Evolutionary conservation across 2,113 vertebrate species (phyloP), one percentile per base, ranked within the genome.

Genomic region (Hippopotamus amphibius): DNA sequence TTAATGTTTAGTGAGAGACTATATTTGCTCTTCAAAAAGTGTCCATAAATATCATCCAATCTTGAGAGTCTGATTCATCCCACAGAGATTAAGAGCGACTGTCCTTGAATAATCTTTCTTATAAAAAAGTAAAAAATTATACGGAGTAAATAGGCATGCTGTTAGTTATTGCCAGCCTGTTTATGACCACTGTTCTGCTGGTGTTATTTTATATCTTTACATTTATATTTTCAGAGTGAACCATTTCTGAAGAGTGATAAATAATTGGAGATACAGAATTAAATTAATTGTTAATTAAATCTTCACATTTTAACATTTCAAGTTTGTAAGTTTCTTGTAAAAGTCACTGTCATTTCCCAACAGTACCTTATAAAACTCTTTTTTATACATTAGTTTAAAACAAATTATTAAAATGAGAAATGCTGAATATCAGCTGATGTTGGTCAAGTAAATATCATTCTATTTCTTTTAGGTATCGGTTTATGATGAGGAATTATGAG

Each of bases 161-260:
- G 0, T 86, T 86, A 55, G 21, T 77, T 82, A 41, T 77, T 50
- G 16, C 28, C 28, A 71, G 13, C 10, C 66, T 94, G 22, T 94
- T 96, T 90, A 94, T 96, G 37, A 86, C 89, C 43, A 46, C 66
- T 46, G 13, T 65, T 74, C 22, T 82, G 72, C 22, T 81, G 65
- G 15, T 57, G 37, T 71, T 63, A 72, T 90, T 93, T 92, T 81
- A 69, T 69, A 69, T 53, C 28, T 91, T 71, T 37, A 19, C 55
- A 28, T 93, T 96, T 96, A 48, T 87, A 90, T 15, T 77, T 55
- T 81, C n/a, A 12, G 19, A 90, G 17, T 37, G 8, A 92, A 82
- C 22, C 15, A 85, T 26, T 77, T 92, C 30, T 96, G 41, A 33
- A 71, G 37, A 85, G 4, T 72, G 55, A 72, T 71, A 89, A 87